Evolutionary conservation across 2,888 invertebrate species (phyloP), one percentile per base, ranked within the genome.

Genomic region (Margaritifera margaritifera): DNA sequence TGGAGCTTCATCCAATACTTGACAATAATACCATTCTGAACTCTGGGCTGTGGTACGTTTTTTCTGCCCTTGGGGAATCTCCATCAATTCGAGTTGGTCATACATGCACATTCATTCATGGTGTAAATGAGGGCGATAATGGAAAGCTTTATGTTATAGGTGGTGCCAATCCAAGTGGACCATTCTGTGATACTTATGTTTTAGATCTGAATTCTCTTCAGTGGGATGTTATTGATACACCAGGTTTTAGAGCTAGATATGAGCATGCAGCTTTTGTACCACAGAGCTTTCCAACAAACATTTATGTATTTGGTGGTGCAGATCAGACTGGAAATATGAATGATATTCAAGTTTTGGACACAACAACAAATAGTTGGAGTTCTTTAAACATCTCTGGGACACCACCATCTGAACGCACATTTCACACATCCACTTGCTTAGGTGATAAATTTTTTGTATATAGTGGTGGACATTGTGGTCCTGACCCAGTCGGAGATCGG

Each of bases 121-220:
- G 81, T 19, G 67, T 75, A 62, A 69, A 76, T 31, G 75, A 78
- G 11, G 75, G 69, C 20, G 84, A 85, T 63, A 84, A 80, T 70
- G 85, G 86, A 6, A 82, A 84, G 61, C 78, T 90, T 2, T 87
- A 85, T 67, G 73, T 90, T n/a, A 86, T 90, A 19, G 90, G 89
- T 19, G 90, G 90, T 6, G 90, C 89, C 15, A 89, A 89, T 77
- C 89, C 89, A 3, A 84, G 85, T 66, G 86, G 85, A n/a, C 80
- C 88, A 0, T 89, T 89, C 66, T 80, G 81, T 70, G 89, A 90
- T 63, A 84, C 84, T 1, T 87, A 84, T 65, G 79, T 85, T 8
- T 78, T 90, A 18, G 87, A 89, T 74, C 78, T 89, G 20, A 82
- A 86, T 61, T 83, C 86, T 25, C 79, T 87, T 50, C 68, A 79